Conservation (phyloP, 2,113 vertebrate genomes). For the Coptodon bakossiorum region DNA sequence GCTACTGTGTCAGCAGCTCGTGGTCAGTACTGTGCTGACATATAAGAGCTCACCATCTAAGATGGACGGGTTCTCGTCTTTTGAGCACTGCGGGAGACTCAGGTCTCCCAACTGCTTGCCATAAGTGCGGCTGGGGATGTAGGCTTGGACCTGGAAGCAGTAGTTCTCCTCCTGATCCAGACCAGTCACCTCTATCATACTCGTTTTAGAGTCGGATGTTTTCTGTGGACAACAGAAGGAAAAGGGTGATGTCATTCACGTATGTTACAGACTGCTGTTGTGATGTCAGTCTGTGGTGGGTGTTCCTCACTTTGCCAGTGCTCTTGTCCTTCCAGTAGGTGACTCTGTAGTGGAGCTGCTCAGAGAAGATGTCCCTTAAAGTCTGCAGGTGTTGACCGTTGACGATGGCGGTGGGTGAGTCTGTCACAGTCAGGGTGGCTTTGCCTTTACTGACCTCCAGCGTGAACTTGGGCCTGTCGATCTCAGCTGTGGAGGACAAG, state of each 20-base stretch:
- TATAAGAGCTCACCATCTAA: conserved; percentile 3
- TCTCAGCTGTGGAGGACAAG: conserved; percentile 69
- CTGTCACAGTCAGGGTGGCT: conserved; percentile 69
- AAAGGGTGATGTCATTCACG: accelerated
- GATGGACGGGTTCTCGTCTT: not conserved
- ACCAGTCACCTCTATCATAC: conserved; percentile 51
- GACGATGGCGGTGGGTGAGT: conserved; percentile 70
- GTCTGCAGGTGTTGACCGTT: conserved; percentile 58
- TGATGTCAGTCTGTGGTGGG: too few species aligned
- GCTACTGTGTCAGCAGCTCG: not conserved
- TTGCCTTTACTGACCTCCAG: conserved; percentile 49
- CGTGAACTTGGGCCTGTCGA: conserved; percentile 75
- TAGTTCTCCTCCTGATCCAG: conserved; percentile 78
- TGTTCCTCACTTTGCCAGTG: conserved; percentile 80
- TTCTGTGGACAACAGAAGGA: conserved; percentile 70
- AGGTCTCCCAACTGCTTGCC: conserved; percentile 68
- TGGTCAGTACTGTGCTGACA: not conserved
- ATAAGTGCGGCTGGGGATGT: conserved; percentile 57
- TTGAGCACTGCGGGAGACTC: conserved; percentile 69
- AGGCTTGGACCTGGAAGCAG: conserved; percentile 81
- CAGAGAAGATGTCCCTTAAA: conserved; percentile 78
- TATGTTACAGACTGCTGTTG: not conserved
- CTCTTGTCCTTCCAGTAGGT: conserved; percentile 80
- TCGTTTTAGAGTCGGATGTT: conserved; percentile 42
- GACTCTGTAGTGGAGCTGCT: conserved; percentile 77